phyloP scores from a whole-genome alignment of 2,888 invertebrate genomes.

The Drosophila antonietae region DNA sequence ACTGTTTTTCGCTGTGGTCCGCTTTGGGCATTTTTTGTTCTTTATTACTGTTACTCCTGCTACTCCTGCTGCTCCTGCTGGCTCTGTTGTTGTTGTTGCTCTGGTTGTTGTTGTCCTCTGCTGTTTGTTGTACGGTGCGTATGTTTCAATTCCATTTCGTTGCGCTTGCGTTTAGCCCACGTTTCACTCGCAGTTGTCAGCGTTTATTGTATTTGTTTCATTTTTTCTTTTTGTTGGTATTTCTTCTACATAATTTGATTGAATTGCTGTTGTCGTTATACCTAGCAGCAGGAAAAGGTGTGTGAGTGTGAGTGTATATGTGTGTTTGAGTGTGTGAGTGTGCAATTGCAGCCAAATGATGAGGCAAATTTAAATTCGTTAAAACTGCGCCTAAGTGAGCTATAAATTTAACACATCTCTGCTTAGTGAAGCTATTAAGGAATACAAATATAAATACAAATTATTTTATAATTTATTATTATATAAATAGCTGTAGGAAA shows the following conservation, averaged over 20 bases:
- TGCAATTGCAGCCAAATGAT: conserved; percentile 1
- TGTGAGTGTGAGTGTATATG: neutral
- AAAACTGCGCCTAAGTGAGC: neutral
- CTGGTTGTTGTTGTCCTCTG: conserved; percentile 2
- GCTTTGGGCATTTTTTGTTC: conserved; percentile 43
- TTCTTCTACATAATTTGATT: conserved; percentile 21
- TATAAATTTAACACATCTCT: too few relatives aligned
- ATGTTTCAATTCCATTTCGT: conserved; percentile 48
- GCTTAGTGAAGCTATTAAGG: neutral
- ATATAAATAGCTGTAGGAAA: neutral
- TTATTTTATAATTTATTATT: neutral
- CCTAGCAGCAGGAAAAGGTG: neutral
- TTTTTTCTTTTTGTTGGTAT: neutral
- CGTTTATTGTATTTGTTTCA: conserved; percentile 8
- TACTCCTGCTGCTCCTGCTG: conserved; percentile 5
- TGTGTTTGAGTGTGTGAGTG: neutral
- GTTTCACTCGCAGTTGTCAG: conserved; percentile 27
- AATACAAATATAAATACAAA: neutral
- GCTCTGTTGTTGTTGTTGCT: conserved; percentile 8
- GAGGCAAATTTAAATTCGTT: neutral
- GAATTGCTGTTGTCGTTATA: neutral
- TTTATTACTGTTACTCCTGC: conserved; percentile 17
- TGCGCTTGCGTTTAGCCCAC: conserved; percentile 17
- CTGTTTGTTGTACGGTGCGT: conserved; percentile 33
- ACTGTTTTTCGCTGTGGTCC: conserved; percentile 37